Percentiles rank a stretch among this genome's conserved stretches.
These are phyloP conservation scores for Periphyllus acericola DNA, from an alignment of 2,888 invertebrate genomes.

Conservation along the genomic window DNA sequence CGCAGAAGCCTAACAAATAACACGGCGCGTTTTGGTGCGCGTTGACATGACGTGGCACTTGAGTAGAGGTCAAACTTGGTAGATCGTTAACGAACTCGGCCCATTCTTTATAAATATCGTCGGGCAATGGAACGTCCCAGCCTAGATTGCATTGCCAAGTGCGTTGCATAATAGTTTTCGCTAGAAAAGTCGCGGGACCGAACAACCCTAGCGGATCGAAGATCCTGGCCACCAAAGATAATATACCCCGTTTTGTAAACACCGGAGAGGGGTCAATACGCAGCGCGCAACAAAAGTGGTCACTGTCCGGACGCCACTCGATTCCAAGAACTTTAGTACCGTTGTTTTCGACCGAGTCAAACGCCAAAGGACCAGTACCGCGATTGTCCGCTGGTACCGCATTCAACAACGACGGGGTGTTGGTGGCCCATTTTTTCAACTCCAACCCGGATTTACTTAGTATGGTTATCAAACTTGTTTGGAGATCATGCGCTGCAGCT, in stretches of 20 bases:
- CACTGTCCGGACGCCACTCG: neutral
- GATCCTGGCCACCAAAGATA: neutral
- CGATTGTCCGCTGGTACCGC: neutral
- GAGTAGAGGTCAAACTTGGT: too few relatives aligned
- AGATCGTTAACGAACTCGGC: too few relatives aligned
- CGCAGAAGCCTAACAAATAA: too few relatives aligned
- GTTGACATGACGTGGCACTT: too few relatives aligned
- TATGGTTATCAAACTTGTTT: constrained; percentile 7
- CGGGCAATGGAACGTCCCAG: too few relatives aligned
- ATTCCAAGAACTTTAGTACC: neutral
- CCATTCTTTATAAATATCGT: too few relatives aligned
- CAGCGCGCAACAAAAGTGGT: neutral
- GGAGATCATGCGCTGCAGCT: constrained; percentile 63
- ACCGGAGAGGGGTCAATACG: neutral
- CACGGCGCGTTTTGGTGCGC: too few relatives aligned
- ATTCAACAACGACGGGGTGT: neutral
- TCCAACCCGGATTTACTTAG: neutral
- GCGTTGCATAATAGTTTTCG: too few relatives aligned
- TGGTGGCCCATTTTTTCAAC: neutral
- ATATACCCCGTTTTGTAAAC: neutral
- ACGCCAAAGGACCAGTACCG: neutral
- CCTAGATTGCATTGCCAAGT: too few relatives aligned
- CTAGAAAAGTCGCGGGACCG: neutral
- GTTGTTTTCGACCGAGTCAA: neutral
- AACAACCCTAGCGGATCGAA: constrained; percentile 12